phyloP scores from a whole-genome alignment of 2,113 vertebrate genomes.

The Platichthys flesus region DNA sequence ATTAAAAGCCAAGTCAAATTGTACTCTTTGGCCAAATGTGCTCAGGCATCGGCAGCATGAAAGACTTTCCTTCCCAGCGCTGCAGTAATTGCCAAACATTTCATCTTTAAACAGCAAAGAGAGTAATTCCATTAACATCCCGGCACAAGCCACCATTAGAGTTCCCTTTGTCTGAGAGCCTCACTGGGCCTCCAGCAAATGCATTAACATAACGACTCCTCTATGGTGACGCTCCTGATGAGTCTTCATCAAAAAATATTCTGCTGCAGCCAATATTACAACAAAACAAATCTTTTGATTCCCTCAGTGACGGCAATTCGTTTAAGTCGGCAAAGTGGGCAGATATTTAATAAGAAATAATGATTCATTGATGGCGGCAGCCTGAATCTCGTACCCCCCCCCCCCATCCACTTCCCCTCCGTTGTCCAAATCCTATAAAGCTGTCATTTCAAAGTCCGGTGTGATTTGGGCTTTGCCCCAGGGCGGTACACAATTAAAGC shows the following conservation, averaged over 20 bases:
- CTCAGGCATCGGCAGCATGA: not conserved
- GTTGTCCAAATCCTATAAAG: constrained; percentile 75
- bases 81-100: constrained; percentile 3
- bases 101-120: constrained; percentile 46
- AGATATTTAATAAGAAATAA: constrained; percentile 53
- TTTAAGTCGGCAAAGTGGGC: constrained; percentile 15
- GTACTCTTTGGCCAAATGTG: not conserved
- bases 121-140: constrained; percentile 57
- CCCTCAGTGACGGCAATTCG: constrained; percentile 33
- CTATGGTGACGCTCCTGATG: constrained; percentile 6
- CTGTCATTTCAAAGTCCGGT: constrained; percentile 75
- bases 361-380: constrained; percentile 61
- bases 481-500: constrained; percentile 85
- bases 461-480: constrained; percentile 74
- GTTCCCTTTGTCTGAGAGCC: constrained; percentile 48
- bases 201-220: constrained; percentile 58
- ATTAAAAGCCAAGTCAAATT: not conserved
- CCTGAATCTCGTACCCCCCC: constrained; percentile 7
- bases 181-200: constrained; percentile 34
- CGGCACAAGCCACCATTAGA: constrained; percentile 38
- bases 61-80: not conserved
- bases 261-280: constrained; percentile 31
- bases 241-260: constrained; percentile 25
- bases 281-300: constrained; percentile 26
- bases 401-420: constrained; percentile 20